Base-by-base conservation (phyloP, 1,140 invertebrate species). In the Eciton burchellii region DNA sequence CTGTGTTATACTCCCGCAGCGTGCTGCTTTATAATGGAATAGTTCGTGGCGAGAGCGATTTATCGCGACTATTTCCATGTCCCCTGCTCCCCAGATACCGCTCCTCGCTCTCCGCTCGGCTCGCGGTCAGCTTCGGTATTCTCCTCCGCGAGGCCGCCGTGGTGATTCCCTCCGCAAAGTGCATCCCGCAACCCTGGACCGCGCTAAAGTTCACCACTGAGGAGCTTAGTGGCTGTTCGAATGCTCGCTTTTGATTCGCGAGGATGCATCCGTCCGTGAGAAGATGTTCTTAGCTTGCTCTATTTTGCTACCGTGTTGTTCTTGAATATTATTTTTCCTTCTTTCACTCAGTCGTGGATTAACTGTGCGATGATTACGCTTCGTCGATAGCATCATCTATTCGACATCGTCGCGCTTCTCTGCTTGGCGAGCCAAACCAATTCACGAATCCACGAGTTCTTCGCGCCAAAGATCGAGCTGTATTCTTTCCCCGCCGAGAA, bases 11-110 rank as follows among this genome's bases (percentile, higher is more conserved):
- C 86, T 79, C 81, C 43, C 59, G 72, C 71, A 24, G 87, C 84
- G 84, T 84, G 83, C 89, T 86, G 88, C 86, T 88, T 88, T 89
- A 90, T 90, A 90, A 90, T 90, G 89, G 89, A 90, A 89, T 90
- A 90, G 89, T 90, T 90, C 86, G 89, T 90, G 85, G 89, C 82
- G 82, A 90, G 74, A 79, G 89, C 88, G 88, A 91, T 91, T 91
- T 91, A 91, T 91, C 90, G 89, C 88, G 88, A 90, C 90, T 89
- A 91, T 91, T 90, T 91, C 89, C 89, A 89, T 90, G 89, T 90
- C 88, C 87, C 79, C 81, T 24, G 88, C 87, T 84, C 82, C 73
- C 79, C 68, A 83, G 85, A 87, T 87, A 86, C 86, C 82, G 71
- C 66, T 35, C 35, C 62, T 68, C 74, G 73, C 62, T 21, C 45